Evolutionary conservation across 2,113 vertebrate species (phyloP).

Genomic region (Brevimyrus niger): DNA sequence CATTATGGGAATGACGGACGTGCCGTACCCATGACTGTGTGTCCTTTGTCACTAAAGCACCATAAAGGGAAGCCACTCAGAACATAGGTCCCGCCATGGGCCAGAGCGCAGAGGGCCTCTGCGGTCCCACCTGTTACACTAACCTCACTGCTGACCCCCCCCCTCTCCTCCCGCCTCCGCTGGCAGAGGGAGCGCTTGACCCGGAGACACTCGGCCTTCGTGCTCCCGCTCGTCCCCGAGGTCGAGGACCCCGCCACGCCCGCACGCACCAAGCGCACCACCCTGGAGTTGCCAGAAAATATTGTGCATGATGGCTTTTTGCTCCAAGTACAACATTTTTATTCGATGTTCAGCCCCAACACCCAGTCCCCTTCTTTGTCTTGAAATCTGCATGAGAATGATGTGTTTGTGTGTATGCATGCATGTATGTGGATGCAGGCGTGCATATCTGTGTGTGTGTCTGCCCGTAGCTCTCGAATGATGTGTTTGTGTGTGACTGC

Average conservation of each 20-base stretch:
- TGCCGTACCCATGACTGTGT: neutral
- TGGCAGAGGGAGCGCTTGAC: slow-evolving; percentile 71
- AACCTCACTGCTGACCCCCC: slow-evolving; percentile 42
- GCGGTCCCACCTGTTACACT: neutral
- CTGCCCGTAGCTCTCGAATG: neutral
- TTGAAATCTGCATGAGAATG: neutral
- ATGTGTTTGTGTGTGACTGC: neutral
- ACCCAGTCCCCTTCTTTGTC: slow-evolving; percentile 23
- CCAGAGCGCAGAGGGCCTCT: neutral
- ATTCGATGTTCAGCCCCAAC: slow-evolving; percentile 42
- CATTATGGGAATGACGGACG: neutral
- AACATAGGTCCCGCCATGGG: neutral
- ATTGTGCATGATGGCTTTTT: slow-evolving; percentile 42
- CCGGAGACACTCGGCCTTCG: slow-evolving; percentile 78
- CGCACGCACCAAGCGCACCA: slow-evolving; percentile 70
- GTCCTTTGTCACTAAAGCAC: neutral
- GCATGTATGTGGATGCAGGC: too few species aligned
- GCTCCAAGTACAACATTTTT: slow-evolving; percentile 46
- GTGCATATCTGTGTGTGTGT: slow-evolving; percentile 18
- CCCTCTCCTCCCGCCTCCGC: slow-evolving; percentile 38
- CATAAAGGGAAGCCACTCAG: neutral
- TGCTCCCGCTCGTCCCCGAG: slow-evolving; percentile 55
- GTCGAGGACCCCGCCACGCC: slow-evolving; percentile 54
- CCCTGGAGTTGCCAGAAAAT: slow-evolving; percentile 75
- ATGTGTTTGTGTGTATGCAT: neutral